These are phyloP conservation scores for Morpho helenor DNA, from an alignment of 2,888 invertebrate species.

Conservation along the genomic window DNA sequence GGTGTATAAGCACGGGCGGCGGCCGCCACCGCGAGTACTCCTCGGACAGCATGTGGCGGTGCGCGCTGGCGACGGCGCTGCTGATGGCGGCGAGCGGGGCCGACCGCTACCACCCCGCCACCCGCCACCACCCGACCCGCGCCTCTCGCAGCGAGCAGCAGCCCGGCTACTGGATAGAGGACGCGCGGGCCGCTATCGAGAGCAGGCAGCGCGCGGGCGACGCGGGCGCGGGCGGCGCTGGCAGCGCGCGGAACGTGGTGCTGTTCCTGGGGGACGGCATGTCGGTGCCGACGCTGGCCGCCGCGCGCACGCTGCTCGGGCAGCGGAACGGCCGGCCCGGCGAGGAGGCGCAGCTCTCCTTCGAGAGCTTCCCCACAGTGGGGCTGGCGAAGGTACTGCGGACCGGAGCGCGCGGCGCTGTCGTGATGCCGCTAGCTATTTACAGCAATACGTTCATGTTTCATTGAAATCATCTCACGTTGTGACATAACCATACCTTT, in stretches of 20 bases:
- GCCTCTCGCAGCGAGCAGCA: background rate
- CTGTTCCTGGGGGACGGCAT: slow-evolving; percentile 88
- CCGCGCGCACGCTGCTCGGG: slow-evolving; percentile 81
- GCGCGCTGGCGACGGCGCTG: background rate
- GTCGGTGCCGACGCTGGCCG: slow-evolving; percentile 84
- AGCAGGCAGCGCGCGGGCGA: slow-evolving; percentile 47
- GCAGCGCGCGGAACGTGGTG: slow-evolving; percentile 77
- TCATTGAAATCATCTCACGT: background rate
- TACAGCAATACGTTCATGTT: too few relatives aligned
- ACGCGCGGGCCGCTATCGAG: slow-evolving; percentile 61
- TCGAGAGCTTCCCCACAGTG: slow-evolving; percentile 81
- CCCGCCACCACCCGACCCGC: background rate
- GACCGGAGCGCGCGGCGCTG: too few relatives aligned
- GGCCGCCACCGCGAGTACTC: too few relatives aligned
- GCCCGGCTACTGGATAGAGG: slow-evolving; percentile 51
- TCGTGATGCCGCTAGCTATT: too few relatives aligned
- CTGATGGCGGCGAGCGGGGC: background rate
- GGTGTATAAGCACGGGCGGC: too few relatives aligned
- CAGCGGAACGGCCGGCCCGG: slow-evolving; percentile 76
- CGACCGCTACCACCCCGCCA: background rate
- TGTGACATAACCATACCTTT: background rate
- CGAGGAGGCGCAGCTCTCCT: slow-evolving; percentile 79
- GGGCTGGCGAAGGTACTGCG: slow-evolving; percentile 81
- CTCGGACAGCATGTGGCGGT: too few relatives aligned
- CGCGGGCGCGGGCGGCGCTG: slow-evolving; percentile 21